A percentile compares a stretch with the other conserved stretches of the same genome.
These are phyloP conservation scores for Steinernema feltiae DNA, from an alignment of 1,140 invertebrate genomes.

Conservation along the genomic window DNA sequence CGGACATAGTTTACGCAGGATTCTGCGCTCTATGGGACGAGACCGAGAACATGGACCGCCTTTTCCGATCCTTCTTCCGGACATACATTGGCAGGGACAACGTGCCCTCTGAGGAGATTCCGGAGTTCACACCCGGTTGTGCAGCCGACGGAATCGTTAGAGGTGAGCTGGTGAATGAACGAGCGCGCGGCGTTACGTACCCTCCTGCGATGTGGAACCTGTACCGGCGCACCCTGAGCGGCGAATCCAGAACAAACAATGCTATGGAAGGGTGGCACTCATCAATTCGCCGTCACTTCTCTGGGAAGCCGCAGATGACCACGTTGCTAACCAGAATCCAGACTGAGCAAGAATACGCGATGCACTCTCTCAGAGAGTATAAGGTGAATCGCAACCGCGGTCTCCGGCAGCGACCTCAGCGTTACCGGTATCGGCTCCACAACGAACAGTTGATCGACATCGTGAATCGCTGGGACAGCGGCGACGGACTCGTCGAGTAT, in stretches of 20 bases:
- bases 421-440: not conserved
- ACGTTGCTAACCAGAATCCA: not conserved
- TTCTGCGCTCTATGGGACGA: not conserved
- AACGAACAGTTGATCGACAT: not conserved
- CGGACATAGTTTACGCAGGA: not conserved
- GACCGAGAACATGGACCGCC: not conserved
- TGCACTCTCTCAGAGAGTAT: not conserved
- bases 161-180: not conserved
- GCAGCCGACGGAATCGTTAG: not conserved
- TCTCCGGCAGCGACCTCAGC: not conserved
- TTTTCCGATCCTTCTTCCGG: not conserved
- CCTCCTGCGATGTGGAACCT: not conserved
- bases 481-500: not conserved
- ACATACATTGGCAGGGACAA: not conserved
- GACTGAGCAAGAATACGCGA: not conserved
- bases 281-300: not conserved
- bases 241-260: not conserved
- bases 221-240: not conserved
- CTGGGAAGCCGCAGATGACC: not conserved
- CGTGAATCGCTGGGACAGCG: not conserved
- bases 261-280: not conserved
- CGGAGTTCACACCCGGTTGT: not conserved
- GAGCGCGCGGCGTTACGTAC: not conserved
- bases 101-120: not conserved
- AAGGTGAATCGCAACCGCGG: not conserved